Base-by-base conservation (phyloP, 2,113 vertebrate species). In the Nothocercus nigrocapillus region DNA sequence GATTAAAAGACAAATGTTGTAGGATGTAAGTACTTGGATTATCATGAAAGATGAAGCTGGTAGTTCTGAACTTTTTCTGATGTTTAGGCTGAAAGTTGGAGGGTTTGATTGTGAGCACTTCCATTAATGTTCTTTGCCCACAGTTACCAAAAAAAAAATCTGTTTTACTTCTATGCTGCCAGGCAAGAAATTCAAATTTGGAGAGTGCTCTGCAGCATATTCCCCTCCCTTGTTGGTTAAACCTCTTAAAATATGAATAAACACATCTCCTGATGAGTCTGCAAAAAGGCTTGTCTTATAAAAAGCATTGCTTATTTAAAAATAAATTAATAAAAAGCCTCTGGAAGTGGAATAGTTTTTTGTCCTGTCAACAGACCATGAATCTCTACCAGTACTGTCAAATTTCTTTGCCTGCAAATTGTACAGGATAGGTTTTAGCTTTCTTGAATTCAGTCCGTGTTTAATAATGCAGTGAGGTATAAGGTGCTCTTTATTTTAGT, bases 161-260 rank as follows among this genome's bases (percentile, higher is more conserved):
- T 91, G 44, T 85, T 89, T 92, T 27, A 9, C 13, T 91, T 90
- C 72, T 13, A 1, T 14, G 66, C 86, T 93, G 75, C 58, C 45
- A 82, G 76, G 66, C 61, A 85, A 81, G 88, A 88, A 81, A 86
- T 59, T 92, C 78, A 14, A 79, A 47, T 81, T 44, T 92, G 66
- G 30, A 74, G 58, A 73, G 54, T 44, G 56, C 27, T 30, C 67
- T 88, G 62, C 42, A 76, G 32, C 72, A 56, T 28, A 5, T 94
- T 94, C 47, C 76, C n/a, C 49, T 73, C 38, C 12, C 36, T 75
- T 70, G 28, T 66, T 36, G 38, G 63, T 79, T 36, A 51, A 22
- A 86, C 85, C 38, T 79, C 45, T 79, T 91, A 7, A 90, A 78
- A 62, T 85, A 76, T 75, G 90, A 79, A 62, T 79, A 82, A 94